Evolutionary conservation across 1,140 invertebrate species (phyloP), one percentile per base, ranked within the genome.

Genomic region (Agraylea sexmaculata): DNA sequence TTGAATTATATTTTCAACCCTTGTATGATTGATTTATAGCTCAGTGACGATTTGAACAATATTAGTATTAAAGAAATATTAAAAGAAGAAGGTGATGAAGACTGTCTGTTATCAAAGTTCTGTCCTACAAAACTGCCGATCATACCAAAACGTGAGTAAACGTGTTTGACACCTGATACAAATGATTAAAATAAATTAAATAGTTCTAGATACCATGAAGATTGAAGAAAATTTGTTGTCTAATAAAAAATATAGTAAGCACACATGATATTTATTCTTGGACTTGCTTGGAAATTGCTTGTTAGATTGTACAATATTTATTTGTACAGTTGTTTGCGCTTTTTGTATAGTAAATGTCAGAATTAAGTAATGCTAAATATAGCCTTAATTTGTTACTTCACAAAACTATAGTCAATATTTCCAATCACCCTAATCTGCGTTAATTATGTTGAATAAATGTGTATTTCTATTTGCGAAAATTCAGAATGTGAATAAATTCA

Each of bases 11-110:
- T 31, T 6, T 15, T 8, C 7, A 31, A 31, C 6, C 15, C 6
- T 6, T 6, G 13, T 13, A 31, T 31, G 13, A 31, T 6, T 31
- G 13, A 31, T 11, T 31, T 38, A 15, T 30, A 49, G 47, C 13
- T 49, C 16, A 40, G 45, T 17, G 42, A 43, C 19, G 47, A 49
- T 2, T 42, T 40, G 6, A 43, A 45, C 37, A 40, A 44, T 25
- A 32, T 45, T 20, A 28, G 45, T 22, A 49, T 49, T 15, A 42
- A 45, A 37, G 40, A 37, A 17, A 41, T 36, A 15, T 31, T 40
- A 18, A 45, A 43, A 23, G 45, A 42, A 34, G 42, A 44, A 11
- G 42, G 41, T 13, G 47, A 42, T 1, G 34, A 25, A n/a, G 47
- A 49, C 18, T 27, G 15, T 7, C 19, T 38, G n/a, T 31, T 29